Conservation (phyloP, 2,113 vertebrate species). For the Oxyura jamaicensis region DNA sequence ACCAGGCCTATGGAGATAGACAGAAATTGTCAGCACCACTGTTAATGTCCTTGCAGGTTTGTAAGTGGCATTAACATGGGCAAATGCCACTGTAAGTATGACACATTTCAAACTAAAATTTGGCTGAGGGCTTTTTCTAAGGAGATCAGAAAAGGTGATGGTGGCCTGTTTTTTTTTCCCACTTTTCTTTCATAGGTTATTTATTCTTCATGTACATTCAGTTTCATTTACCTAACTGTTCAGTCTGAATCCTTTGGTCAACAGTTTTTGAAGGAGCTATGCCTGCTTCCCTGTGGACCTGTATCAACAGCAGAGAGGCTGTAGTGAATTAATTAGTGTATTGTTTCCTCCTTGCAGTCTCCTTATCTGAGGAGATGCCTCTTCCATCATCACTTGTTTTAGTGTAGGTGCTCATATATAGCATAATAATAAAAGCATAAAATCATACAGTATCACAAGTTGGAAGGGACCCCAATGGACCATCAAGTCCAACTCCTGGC, state of each 20-base stretch:
- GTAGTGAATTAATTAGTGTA: background rate
- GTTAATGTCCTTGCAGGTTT: slow-evolving; percentile 25
- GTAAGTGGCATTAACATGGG: slow-evolving; percentile 4
- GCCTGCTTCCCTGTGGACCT: background rate
- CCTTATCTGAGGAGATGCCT: background rate
- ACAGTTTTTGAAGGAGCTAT: background rate
- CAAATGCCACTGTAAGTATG: slow-evolving; percentile 18
- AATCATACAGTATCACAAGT: background rate
- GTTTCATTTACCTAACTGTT: background rate
- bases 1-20: slow-evolving; percentile 29
- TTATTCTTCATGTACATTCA: background rate
- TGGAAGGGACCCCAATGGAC: background rate
- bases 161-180: background rate
- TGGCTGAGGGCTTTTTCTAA: background rate
- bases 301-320: background rate
- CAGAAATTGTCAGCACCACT: slow-evolving; percentile 25
- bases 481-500: background rate
- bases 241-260: background rate
- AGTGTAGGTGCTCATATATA: background rate
- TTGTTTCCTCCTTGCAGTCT: background rate
- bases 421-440: background rate
- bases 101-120: slow-evolving; percentile 7
- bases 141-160: background rate
- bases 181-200: background rate
- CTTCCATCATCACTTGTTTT: background rate